Base-by-base conservation (phyloP, 1,140 invertebrate species). In the Nomia melanderi region DNA sequence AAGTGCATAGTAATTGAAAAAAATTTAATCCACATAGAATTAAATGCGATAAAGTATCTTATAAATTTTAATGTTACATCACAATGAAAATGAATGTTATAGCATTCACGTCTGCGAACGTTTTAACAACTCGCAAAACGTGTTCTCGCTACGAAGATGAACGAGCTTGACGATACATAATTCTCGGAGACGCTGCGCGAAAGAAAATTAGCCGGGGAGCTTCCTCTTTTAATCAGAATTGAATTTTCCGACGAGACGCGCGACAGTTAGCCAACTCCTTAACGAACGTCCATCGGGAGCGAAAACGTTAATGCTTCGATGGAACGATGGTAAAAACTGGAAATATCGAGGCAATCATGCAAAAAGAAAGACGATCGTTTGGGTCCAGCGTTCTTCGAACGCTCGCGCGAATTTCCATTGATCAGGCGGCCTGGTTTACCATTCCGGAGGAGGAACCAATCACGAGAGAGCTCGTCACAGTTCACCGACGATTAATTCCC, bases 401-500 rank as follows among this genome's bases (percentile, higher is more conserved):
- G n/a, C n/a, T n/a, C n/a, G n/a, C n/a, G n/a, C n/a, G n/a, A n/a
- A n/a, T n/a, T n/a, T n/a, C n/a, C n/a, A n/a, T n/a, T n/a, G n/a
- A n/a, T n/a, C n/a, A n/a, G n/a, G n/a, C n/a, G n/a, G n/a, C n/a
- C n/a, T n/a, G n/a, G n/a, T n/a, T n/a, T n/a, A n/a, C n/a, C n/a
- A n/a, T n/a, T n/a, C n/a, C n/a, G n/a, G n/a, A n/a, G n/a, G n/a
- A n/a, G n/a, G 5, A 29, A 20, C 29, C 9, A 60, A 60, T 44
- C 33, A 7, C 11, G 0, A 25, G 27, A 20, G 0, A 20, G 29
- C 25, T 1, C 27, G 8, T 27, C n/a, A 74, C 47, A 50, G 47
- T 74, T 56, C 33, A 31, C 9, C 71, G 47, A 12, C 25, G 71
- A 74, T 74, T 74, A 66, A 74, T 56, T 47, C 36, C 12, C 33